phyloP scores from a whole-genome alignment of 1,140 invertebrate genomes.

The Drosophila funebris region DNA sequence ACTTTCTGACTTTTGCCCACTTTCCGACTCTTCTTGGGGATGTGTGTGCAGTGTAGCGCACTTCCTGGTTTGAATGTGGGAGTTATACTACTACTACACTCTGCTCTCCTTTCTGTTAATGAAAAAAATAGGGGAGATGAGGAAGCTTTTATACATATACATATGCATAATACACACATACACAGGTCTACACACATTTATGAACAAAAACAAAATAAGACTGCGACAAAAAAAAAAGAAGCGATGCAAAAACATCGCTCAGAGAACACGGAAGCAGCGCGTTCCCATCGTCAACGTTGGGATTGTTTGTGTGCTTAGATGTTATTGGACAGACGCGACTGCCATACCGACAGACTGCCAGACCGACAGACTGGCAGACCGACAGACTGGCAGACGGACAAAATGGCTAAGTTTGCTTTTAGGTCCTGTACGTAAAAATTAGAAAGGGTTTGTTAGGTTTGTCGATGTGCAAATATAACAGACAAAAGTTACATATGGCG shows the following conservation, averaged over 20 bases:
- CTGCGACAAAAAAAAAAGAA: not conserved
- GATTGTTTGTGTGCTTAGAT: slow-evolving; percentile 42
- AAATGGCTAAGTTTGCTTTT: not conserved
- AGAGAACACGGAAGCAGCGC: slow-evolving; percentile 22
- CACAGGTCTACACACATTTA: slow-evolving; percentile 14
- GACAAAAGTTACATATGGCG: no score
- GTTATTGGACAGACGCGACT: slow-evolving; percentile 7
- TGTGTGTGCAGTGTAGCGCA: slow-evolving; percentile 63
- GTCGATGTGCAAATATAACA: no score
- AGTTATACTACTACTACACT: slow-evolving; percentile 22
- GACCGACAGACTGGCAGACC: not conserved
- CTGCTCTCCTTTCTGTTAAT: slow-evolving; percentile 62
- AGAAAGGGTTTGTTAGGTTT: no score
- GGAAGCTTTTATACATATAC: slow-evolving; percentile 7
- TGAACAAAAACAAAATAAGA: slow-evolving; percentile 10
- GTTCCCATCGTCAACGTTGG: slow-evolving; percentile 52
- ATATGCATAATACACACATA: not conserved
- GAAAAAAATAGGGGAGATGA: slow-evolving; percentile 38
- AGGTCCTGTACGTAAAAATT: no score
- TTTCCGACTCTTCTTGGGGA: not conserved
- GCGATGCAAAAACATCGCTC: not conserved
- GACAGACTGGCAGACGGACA: not conserved
- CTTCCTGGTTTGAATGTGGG: slow-evolving; percentile 61
- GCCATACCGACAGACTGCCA: not conserved
- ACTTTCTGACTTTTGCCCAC: slow-evolving; percentile 6